Percentiles rank a stretch among this genome's conserved stretches.
Evolutionary conservation across 2,797 vertebrate genomes (phyloP).

Genomic region (Aselliscus stoliczkanus): DNA sequence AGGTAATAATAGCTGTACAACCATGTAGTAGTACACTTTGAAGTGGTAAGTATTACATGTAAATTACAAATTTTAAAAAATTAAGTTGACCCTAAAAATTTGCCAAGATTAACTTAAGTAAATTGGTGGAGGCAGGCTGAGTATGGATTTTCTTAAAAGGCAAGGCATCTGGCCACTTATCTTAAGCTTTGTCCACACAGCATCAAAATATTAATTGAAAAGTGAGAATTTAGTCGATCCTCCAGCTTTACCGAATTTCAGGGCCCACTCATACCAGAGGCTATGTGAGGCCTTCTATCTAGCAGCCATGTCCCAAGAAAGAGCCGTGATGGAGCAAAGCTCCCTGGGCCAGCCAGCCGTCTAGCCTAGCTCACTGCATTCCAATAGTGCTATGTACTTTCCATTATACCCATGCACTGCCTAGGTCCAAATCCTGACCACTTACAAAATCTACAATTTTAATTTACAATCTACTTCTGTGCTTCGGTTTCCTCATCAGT

Average conservation of each 20-base stretch:
- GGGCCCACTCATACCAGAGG: neutral
- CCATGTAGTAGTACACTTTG: neutral
- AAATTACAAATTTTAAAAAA: neutral
- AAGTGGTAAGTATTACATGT: neutral
- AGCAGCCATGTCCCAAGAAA: neutral
- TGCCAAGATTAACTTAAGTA: neutral
- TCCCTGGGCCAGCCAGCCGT: neutral
- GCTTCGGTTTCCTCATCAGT: neutral
- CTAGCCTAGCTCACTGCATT: neutral
- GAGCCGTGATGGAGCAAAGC: neutral
- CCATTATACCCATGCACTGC: neutral
- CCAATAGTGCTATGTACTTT: neutral
- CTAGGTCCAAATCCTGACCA: neutral
- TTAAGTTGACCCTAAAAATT: neutral
- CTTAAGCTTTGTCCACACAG: neutral
- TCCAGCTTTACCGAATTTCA: neutral
- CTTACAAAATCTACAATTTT: neutral
- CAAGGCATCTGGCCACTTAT: neutral
- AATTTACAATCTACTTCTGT: neutral
- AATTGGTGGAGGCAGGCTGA: neutral
- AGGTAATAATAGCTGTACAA: neutral
- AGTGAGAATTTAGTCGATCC: neutral
- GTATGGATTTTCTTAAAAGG: neutral
- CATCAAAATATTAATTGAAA: conserved; percentile 21
- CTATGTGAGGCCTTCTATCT: neutral